Evolutionary conservation across 2,113 vertebrate genomes (phyloP).

Genomic region (Tragelaphus imberbis): DNA sequence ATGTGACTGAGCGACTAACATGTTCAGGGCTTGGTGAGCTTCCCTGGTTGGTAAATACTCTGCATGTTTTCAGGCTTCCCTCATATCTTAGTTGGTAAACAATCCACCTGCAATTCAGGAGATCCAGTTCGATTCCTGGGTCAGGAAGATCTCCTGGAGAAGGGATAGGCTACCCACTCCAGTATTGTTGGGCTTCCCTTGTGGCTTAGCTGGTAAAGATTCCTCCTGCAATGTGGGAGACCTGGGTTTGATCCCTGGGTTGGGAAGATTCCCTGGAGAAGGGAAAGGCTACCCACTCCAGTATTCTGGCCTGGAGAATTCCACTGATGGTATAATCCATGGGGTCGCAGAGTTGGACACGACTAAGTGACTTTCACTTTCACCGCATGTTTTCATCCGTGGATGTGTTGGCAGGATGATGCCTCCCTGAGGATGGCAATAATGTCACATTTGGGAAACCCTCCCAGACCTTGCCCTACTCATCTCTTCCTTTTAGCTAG

Average conservation of each 20-base stretch:
- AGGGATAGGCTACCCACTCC: not conserved
- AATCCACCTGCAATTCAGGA: not conserved
- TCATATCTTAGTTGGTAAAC: not conserved
- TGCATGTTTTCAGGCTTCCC: not conserved
- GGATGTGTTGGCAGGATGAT: not conserved
- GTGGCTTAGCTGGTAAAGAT: not conserved
- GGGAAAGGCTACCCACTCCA: not conserved
- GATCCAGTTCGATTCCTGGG: not conserved
- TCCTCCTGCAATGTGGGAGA: not conserved
- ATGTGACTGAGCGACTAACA: not conserved
- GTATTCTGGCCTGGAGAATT: not conserved
- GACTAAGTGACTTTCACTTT: not conserved
- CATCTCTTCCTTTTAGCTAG: not conserved
- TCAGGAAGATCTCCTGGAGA: not conserved
- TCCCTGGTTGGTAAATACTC: not conserved
- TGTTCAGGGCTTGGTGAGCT: not conserved
- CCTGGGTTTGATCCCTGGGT: not conserved
- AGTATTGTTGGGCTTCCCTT: not conserved
- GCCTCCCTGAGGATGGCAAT: not conserved
- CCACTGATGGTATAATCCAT: not conserved
- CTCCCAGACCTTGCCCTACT: not conserved
- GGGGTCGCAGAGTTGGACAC: accelerated
- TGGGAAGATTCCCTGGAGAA: not conserved
- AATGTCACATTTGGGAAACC: not conserved
- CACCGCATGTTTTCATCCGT: not conserved